Evolutionary conservation across 2,113 vertebrate genomes (phyloP).

Genomic region (Damaliscus lunatus): DNA sequence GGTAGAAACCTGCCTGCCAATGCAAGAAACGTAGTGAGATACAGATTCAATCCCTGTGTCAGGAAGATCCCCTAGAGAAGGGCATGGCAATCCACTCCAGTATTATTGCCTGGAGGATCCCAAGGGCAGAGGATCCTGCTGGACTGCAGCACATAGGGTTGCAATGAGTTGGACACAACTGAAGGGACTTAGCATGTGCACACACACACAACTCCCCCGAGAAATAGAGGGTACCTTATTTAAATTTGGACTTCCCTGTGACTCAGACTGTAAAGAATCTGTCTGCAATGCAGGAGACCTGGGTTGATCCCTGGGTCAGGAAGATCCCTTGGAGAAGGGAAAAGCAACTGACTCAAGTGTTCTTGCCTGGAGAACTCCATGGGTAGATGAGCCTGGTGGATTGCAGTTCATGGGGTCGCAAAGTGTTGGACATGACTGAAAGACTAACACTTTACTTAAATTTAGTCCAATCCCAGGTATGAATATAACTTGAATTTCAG

Average conservation of each 20-base stretch:
- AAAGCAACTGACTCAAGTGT: accelerated
- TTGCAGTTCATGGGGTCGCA: neutral
- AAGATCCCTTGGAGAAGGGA: neutral
- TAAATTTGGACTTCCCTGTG: neutral
- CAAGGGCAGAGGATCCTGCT: neutral
- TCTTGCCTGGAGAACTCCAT: neutral
- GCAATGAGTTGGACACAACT: neutral
- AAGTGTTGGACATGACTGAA: neutral
- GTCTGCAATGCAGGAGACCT: neutral
- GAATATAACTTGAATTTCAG: neutral
- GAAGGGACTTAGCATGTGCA: neutral
- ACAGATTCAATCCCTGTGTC: neutral
- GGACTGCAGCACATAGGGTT: neutral
- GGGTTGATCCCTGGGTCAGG: neutral
- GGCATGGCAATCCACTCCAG: too few species aligned
- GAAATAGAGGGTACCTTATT: neutral
- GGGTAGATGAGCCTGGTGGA: neutral
- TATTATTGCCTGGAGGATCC: neutral
- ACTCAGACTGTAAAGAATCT: neutral
- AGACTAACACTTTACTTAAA: neutral
- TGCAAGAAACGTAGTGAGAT: neutral
- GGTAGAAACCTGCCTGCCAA: neutral
- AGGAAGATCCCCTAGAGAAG: too few species aligned
- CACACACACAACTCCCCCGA: neutral
- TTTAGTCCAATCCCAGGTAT: neutral